Base-by-base conservation (phyloP, 2,113 vertebrate species). In the Gobio gobio region DNA sequence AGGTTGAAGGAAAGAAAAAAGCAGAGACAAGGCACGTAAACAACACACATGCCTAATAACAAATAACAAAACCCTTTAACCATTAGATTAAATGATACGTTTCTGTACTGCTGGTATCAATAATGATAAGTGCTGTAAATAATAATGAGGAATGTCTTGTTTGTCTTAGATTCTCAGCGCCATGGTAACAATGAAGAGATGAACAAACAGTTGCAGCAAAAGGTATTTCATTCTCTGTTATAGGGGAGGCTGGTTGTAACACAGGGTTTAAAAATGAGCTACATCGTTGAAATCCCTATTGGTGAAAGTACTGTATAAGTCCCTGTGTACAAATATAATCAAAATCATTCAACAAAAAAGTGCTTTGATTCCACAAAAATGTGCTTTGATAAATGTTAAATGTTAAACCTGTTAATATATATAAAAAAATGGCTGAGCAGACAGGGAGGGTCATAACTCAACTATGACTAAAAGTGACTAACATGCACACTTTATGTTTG, bases 21-120 rank as follows among this genome's bases (percentile, higher is more conserved):
- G 22, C 64, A 72, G 29, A 56, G 13, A 36, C 18, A 26, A 83
- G 81, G 64, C 33, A 56, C 5, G 77, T 61, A n/a, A 61, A 78
- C 68, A 43, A 47, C 20, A 22, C 36, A 72, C 1, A 24, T 45
- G 1, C 20, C 12, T 2, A 36, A 40, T 70, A 40, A 18, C 18
- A 9, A 49, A 33, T 33, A 3, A 7, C 4, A 43, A 45, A 43
- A 72, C 13, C 36, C 0, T 72, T 43, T 72, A 36, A 72, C 40
- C 1, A 3, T 13, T 13, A 22, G 33, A 68, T 40, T 10, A 1
- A 10, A 9, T 68, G 9, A 3, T 20, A 66, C 8, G 1, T 73
- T 8, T 24, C 12, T 73, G 68, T 13, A 73, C 5, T 45, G 5
- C 40, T n/a, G 12, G 5, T 24, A n/a, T 73, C 5, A 73, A 14